Conservation (phyloP, 2,797 vertebrate genomes). For the Prunella strophiata region DNA sequence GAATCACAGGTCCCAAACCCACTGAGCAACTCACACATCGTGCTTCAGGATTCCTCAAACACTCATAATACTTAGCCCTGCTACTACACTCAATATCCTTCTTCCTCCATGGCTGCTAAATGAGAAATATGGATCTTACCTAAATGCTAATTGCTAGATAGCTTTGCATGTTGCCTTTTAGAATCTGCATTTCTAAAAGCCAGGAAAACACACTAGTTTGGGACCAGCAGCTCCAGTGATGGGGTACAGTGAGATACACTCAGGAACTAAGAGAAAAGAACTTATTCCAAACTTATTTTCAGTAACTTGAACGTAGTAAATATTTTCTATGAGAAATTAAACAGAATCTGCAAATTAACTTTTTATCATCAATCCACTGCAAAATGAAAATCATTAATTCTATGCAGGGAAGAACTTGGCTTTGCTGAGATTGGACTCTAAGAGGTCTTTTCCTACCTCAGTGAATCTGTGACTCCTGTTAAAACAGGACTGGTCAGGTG, state of each 20-base stretch:
- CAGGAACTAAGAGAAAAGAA: background rate
- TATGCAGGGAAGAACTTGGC: background rate
- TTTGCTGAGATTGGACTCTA: background rate
- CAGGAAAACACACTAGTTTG: background rate
- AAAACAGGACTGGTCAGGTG: background rate
- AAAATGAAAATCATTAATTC: background rate
- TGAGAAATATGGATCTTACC: background rate
- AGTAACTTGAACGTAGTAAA: background rate
- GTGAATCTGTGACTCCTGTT: background rate
- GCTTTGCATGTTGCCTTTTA: background rate
- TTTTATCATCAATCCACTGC: background rate
- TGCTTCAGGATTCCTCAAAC: background rate
- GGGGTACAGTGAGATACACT: rapidly evolving
- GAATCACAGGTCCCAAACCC: background rate
- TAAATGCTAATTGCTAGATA: background rate
- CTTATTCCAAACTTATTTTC: background rate
- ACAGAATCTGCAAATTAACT: background rate
- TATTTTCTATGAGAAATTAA: background rate
- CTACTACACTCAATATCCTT: background rate
- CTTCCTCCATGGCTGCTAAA: background rate
- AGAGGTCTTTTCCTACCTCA: background rate
- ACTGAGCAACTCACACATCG: background rate
- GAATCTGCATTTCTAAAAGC: background rate
- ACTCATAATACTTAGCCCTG: background rate
- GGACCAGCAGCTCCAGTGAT: background rate